Evolutionary conservation across 2,113 vertebrate species (phyloP).

Genomic region (Bagarius yarrelli): DNA sequence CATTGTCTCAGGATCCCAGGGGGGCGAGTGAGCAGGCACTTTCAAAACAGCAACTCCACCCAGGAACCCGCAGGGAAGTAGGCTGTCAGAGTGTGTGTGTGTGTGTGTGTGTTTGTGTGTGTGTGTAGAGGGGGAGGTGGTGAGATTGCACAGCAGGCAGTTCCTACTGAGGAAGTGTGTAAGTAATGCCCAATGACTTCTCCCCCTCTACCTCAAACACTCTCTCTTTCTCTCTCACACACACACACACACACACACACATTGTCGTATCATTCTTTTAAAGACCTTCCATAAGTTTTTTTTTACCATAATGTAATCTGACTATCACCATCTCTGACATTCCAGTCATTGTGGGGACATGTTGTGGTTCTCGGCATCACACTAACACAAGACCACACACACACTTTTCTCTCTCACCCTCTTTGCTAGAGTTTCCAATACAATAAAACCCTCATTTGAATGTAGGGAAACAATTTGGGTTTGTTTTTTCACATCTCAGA

Average conservation of each 20-base stretch:
- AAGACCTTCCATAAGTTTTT: background rate
- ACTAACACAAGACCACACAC: background rate
- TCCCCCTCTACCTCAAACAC: background rate
- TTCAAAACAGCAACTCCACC: slow-evolving; percentile 41
- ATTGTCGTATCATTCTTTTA: background rate
- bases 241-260: background rate
- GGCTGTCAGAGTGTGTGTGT: slow-evolving; percentile 3
- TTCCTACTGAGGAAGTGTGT: slow-evolving; percentile 18
- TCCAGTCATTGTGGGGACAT: background rate
- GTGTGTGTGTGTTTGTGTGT: slow-evolving; percentile 4
- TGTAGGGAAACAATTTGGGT: slow-evolving; percentile 11
- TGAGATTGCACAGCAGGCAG: background rate
- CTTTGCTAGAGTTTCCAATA: background rate
- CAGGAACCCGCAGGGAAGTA: slow-evolving; percentile 34
- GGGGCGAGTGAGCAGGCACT: slow-evolving; percentile 39
- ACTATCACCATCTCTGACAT: background rate
- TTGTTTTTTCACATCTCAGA: background rate
- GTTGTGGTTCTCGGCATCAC: background rate
- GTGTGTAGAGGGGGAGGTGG: background rate
- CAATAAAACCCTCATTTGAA: slow-evolving; percentile 20
- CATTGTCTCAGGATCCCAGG: slow-evolving; percentile 60
- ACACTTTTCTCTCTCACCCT: background rate
- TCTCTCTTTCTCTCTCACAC: background rate
- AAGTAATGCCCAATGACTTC: background rate
- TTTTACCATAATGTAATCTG: too few species aligned